These are phyloP conservation scores for Pangasius mekongensis DNA, from an alignment of 2,797 vertebrate genomes.

Conservation along the genomic window DNA sequence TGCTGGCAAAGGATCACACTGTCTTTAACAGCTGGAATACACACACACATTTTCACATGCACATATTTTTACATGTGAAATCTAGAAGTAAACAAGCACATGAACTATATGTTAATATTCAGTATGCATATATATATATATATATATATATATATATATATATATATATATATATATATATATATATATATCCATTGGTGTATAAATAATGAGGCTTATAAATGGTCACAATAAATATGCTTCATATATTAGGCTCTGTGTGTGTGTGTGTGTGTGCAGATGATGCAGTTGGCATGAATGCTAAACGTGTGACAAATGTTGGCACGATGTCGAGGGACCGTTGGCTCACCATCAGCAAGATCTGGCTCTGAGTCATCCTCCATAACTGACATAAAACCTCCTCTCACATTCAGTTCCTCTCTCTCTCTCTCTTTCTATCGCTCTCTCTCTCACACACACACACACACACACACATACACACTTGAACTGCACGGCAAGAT, in stretches of 20 bases:
- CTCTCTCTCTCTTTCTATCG: conserved; percentile 21
- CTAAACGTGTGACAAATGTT: conserved; percentile 49
- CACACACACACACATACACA: background rate
- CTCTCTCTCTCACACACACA: conserved; percentile 8
- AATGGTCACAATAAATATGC: conserved; percentile 24
- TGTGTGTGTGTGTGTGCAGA: conserved; percentile 59
- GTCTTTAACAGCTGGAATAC: background rate
- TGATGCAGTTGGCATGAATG: conserved; percentile 43
- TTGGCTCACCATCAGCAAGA: conserved; percentile 76
- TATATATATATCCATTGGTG: background rate
- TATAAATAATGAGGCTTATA: background rate
- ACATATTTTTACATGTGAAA: conserved; percentile 16
- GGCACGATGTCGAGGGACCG: conserved; percentile 36
- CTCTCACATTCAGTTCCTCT: conserved; percentile 16
- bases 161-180: conserved; percentile 1
- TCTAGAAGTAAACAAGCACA: background rate
- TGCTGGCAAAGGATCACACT: background rate
- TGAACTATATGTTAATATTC: conserved; percentile 39
- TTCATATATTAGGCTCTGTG: conserved; percentile 48
- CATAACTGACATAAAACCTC: conserved; percentile 70
- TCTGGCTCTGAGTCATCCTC: conserved; percentile 74
- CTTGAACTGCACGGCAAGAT: background rate
- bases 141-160: conserved; percentile 9
- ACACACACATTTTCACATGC: background rate
- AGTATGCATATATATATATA: conserved; percentile 19